phyloP scores from a whole-genome alignment of 2,797 vertebrate species.

The Pseudochaenichthys georgianus region DNA sequence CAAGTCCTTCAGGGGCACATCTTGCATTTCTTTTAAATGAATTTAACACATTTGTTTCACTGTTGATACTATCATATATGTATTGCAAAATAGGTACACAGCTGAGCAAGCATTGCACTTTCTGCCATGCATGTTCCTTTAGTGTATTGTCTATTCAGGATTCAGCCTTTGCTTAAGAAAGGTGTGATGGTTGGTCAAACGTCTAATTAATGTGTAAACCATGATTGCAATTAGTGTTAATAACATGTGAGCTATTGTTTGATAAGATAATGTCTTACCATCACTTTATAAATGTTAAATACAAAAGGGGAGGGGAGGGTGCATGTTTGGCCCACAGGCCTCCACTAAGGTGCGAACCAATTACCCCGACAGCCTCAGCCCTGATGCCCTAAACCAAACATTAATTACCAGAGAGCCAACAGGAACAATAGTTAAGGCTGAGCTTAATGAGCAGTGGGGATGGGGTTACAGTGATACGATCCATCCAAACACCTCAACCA shows the following conservation, averaged over 20 bases:
- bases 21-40: neutral
- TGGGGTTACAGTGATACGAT: conserved; percentile 66
- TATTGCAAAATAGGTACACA: conserved; percentile 14
- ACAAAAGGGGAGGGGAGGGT: conserved; percentile 40
- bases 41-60: neutral
- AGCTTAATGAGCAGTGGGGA: conserved; percentile 65
- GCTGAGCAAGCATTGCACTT: conserved; percentile 11
- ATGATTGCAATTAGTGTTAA: conserved; percentile 41
- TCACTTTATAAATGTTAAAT: conserved; percentile 42
- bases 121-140: conserved; percentile 23
- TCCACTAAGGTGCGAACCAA: conserved; percentile 66
- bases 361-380: conserved; percentile 70
- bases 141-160: neutral
- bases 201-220: conserved; percentile 29
- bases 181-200: conserved; percentile 9
- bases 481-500: conserved; percentile 57
- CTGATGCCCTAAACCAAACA: conserved; percentile 66
- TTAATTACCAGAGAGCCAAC: conserved; percentile 70
- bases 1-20: neutral
- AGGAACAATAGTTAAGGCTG: conserved; percentile 72
- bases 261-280: conserved; percentile 46
- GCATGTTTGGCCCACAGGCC: conserved; percentile 45
- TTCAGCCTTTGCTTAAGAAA: conserved; percentile 32
- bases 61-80: conserved; percentile 6
- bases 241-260: conserved; percentile 44